Evolutionary conservation across 2,113 vertebrate genomes (phyloP).

Genomic region (Phyllostomus hastatus): DNA sequence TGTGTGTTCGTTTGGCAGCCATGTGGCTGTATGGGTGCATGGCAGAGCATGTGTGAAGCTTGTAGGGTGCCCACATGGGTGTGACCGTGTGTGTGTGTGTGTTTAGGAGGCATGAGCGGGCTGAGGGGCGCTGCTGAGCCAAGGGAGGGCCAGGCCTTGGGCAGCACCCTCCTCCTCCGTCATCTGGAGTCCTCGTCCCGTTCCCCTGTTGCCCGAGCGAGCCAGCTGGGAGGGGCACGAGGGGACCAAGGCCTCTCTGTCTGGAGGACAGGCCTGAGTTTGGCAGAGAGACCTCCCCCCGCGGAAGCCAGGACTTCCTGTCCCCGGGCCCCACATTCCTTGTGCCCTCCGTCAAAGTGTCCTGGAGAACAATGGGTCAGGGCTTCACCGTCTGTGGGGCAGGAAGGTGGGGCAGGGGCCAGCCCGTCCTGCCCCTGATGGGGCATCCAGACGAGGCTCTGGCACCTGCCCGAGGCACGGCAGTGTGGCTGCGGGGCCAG

Average conservation of each 20-base stretch:
- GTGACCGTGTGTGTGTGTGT: background rate
- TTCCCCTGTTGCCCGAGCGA: background rate
- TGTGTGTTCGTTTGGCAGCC: background rate
- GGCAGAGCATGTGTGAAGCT: fast-evolving
- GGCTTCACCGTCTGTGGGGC: background rate
- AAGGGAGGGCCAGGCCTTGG: background rate
- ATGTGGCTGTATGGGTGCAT: fast-evolving
- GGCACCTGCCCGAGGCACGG: background rate
- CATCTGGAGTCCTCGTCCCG: background rate
- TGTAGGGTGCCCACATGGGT: background rate
- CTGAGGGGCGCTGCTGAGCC: background rate
- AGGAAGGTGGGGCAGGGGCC: constrained; percentile 47
- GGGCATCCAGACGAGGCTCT: background rate
- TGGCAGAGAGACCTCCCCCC: background rate
- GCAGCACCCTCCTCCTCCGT: background rate
- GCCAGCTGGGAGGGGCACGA: background rate
- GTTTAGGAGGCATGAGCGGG: background rate
- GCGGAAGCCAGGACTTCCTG: constrained; percentile 54
- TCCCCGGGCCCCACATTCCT: background rate
- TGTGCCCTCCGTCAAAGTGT: background rate
- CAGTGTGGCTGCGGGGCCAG: background rate
- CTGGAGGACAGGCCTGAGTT: constrained; percentile 5
- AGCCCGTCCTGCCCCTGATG: background rate
- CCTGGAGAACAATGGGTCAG: constrained; percentile 58
- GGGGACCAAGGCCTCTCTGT: background rate